Evolutionary conservation across 92 coral and sea anemone species (phyloP), one percentile per base, ranked within the genome.

Genomic region (Paramuricea clavata): DNA sequence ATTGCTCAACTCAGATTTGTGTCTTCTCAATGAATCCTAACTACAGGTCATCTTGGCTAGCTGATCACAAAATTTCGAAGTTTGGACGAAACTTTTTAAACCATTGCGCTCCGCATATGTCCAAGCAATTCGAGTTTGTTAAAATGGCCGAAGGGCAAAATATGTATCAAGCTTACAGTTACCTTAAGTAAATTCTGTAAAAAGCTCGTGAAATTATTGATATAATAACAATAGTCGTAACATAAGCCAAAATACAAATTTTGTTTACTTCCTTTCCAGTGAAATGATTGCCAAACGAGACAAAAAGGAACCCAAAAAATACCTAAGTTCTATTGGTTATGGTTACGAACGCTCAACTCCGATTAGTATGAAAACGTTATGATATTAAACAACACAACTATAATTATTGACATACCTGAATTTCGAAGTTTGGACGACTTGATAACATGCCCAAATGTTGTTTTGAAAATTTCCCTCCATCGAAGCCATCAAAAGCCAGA

Each of bases 401-500:
- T 26, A 74, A 36, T 32, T 36, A 35, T 35, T 74, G 81, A 76
- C 81, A 76, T 76, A 49, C 81, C 81, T 76, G 64, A 43, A 76
- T 76, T 32, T 44, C 81, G 64, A 47, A 44, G 81, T 44, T 32
- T 76, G 62, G 65, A 49, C 65, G 36, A 76, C 81, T 76, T 76
- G 36, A 76, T 76, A 76, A 76, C 81, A 43, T 76, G 81, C 44
- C 41, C 41, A 74, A 74, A 74, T 74, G 81, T 74, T 74, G 21
- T 74, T 74, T 39, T 74, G 81, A 74, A 74, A 74, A 47, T 74
- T 76, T 76, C 80, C 80, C 59, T 74, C 80, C 78, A 72, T 72
- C 80, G 80, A 74, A 74, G 80, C 59, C 59, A 74, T 74, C 80
- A 74, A 74, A 74, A 26, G 80, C 31, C 27, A 47, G 80, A 74